Evolutionary conservation across 2,888 invertebrate genomes (phyloP).

Genomic region (Formica aserva): DNA sequence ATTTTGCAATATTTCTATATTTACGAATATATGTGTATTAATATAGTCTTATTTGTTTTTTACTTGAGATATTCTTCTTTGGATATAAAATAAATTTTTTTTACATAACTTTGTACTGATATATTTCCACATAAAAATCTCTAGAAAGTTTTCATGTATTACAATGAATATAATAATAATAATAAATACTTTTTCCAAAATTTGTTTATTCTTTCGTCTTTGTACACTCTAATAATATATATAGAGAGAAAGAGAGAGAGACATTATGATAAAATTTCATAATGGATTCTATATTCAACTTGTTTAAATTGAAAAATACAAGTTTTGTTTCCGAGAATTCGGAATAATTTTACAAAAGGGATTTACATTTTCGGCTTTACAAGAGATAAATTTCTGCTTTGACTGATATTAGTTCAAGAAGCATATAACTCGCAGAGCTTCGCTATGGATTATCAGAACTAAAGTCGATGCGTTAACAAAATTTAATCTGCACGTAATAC

Average conservation of each 20-base stretch:
- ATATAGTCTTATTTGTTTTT: not conserved
- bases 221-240: not conserved
- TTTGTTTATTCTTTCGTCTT: not conserved
- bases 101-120: not conserved
- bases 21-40: not conserved
- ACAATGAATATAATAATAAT: not conserved
- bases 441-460: not conserved
- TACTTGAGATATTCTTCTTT: not conserved
- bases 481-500: conserved; percentile 50
- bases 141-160: too few relatives aligned
- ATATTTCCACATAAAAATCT: not conserved
- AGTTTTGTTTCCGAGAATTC: conserved; percentile 15
- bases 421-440: conserved; percentile 17
- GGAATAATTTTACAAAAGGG: conserved; percentile 26
- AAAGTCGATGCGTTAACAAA: conserved; percentile 44
- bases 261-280: conserved; percentile 4
- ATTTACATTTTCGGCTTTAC: conserved; percentile 29
- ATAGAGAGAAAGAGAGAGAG: not conserved
- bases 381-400: conserved; percentile 38
- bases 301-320: not conserved
- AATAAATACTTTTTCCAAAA: not conserved
- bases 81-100: not conserved
- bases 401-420: conserved; percentile 20
- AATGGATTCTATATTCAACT: not conserved
- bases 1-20: not conserved